These are phyloP conservation scores for Drosophila sechellia DNA, from an alignment of 1,140 invertebrate species.

Conservation along the genomic window DNA sequence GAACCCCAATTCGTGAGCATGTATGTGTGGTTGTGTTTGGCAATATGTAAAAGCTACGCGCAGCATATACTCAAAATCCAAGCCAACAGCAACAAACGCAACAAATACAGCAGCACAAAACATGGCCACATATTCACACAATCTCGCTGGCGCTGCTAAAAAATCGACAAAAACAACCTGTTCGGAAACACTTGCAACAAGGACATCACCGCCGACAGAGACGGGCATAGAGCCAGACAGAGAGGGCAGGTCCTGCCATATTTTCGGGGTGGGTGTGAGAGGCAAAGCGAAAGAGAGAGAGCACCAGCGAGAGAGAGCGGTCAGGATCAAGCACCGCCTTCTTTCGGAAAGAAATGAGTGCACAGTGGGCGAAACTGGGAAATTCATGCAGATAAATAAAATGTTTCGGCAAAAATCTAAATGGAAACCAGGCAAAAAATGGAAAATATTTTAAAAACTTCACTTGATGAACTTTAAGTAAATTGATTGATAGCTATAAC, in stretches of 20 bases:
- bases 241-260: slow-evolving; percentile 26
- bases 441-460: too few relatives aligned
- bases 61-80: slow-evolving; percentile 78
- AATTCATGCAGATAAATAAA: background rate
- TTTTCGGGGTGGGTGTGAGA: slow-evolving; percentile 40
- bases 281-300: slow-evolving; percentile 10
- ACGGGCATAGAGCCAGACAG: slow-evolving; percentile 31
- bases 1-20: slow-evolving; percentile 1
- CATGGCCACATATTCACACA: slow-evolving; percentile 77
- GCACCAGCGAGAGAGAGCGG: background rate
- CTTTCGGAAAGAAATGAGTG: slow-evolving; percentile 58
- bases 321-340: slow-evolving; percentile 66
- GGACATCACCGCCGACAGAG: slow-evolving; percentile 60
- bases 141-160: slow-evolving; percentile 76
- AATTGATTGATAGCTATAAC: too few relatives aligned
- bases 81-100: slow-evolving; percentile 42
- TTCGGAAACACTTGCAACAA: slow-evolving; percentile 84
- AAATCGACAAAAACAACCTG: slow-evolving; percentile 84
- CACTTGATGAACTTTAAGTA: too few relatives aligned
- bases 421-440: too few relatives aligned
- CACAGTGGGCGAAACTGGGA: slow-evolving; percentile 40
- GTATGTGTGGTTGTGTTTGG: slow-evolving; percentile 26
- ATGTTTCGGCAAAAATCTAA: background rate
- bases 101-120: slow-evolving; percentile 47
- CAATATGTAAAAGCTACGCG: slow-evolving; percentile 81